Evolutionary conservation across 2,113 vertebrate species (phyloP).

Genomic region (Ochotona princeps): DNA sequence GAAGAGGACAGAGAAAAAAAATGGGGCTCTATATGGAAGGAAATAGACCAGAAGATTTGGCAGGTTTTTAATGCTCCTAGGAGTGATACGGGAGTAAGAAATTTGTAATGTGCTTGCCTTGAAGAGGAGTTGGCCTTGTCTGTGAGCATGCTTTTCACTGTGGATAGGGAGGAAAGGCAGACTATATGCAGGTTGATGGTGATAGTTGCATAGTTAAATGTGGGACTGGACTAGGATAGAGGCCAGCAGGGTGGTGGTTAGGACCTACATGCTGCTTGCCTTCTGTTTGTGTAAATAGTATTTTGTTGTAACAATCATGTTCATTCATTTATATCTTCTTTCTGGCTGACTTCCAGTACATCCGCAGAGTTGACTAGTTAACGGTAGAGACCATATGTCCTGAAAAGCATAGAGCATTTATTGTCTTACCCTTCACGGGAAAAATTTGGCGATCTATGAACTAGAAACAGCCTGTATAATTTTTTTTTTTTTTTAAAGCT

Average conservation of each 20-base stretch:
- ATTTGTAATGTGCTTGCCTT: background rate
- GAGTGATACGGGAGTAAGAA: background rate
- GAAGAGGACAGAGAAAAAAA: background rate
- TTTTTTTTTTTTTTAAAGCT: too few relatives aligned
- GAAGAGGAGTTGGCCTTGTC: background rate
- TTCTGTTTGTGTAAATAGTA: constrained; percentile 14
- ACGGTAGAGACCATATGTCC: background rate
- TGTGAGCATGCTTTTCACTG: constrained; percentile 18
- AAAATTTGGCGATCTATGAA: background rate
- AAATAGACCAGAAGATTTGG: constrained; percentile 6
- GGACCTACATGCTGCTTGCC: background rate
- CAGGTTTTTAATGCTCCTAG: constrained; percentile 8
- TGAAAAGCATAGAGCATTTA: constrained; percentile 15
- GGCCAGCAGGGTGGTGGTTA: background rate
- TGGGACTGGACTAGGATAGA: background rate
- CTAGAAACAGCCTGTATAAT: background rate
- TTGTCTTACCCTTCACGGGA: background rate
- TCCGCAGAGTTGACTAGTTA: background rate
- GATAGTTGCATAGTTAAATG: background rate
- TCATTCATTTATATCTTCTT: background rate
- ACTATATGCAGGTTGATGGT: background rate
- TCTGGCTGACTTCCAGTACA: background rate
- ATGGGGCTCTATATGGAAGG: background rate
- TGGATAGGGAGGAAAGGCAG: background rate
- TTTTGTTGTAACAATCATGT: constrained; percentile 12